Evolutionary conservation across 1,140 invertebrate species (phyloP).

Genomic region (Agrilus planipennis): DNA sequence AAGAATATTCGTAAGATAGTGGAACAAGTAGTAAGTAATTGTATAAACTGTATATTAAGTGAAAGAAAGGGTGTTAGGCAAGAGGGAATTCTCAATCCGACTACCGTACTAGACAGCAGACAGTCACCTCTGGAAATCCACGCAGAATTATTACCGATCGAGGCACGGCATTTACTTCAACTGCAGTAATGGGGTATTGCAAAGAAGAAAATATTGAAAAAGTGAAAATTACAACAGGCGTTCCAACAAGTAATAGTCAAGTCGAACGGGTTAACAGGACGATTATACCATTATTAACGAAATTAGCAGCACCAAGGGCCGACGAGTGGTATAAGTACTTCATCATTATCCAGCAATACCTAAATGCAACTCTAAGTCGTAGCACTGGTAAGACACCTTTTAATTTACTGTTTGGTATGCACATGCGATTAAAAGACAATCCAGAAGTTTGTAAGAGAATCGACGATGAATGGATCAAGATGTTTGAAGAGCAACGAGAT

Average conservation of each 20-base stretch:
- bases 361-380: slow-evolving; percentile 21
- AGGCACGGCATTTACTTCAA: slow-evolving; percentile 21
- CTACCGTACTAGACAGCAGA: no score
- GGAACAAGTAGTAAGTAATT: no score
- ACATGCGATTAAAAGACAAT: no score
- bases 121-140: no score
- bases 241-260: slow-evolving; percentile 27
- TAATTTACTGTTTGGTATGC: slow-evolving; percentile 17
- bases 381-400: slow-evolving; percentile 13
- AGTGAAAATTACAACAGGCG: slow-evolving; percentile 19
- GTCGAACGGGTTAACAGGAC: slow-evolving; percentile 21
- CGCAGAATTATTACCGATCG: no score
- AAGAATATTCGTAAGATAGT: no score
- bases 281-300: slow-evolving; percentile 18
- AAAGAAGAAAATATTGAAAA: slow-evolving; percentile 27
- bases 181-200: slow-evolving; percentile 19
- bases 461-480: no score
- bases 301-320: slow-evolving; percentile 19
- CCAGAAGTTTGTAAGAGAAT: no score
- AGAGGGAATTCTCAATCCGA: no score
- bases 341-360: slow-evolving; percentile 17
- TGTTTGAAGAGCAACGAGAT: no score
- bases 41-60: no score
- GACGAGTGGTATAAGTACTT: slow-evolving; percentile 26
- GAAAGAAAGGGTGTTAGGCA: no score